Percentiles rank a stretch among this genome's conserved stretches.
Evolutionary conservation across 2,113 vertebrate genomes (phyloP).

Genomic region (Odocoileus virginianus): DNA sequence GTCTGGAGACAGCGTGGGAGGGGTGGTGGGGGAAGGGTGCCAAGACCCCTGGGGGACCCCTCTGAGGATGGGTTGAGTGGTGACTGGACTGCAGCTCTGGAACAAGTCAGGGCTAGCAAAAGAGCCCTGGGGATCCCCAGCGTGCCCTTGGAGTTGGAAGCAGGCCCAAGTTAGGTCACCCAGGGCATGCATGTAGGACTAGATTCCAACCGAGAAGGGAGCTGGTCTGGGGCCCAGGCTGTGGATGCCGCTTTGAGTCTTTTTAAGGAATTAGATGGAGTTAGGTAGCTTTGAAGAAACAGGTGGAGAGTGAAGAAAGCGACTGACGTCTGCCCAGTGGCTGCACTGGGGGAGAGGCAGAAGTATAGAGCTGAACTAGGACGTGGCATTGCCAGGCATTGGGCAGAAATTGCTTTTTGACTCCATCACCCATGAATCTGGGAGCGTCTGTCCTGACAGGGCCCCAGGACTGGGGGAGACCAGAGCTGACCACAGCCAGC

Average conservation of each 20-base stretch:
- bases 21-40: neutral
- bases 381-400: rapidly evolving
- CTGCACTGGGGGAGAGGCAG: neutral
- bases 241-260: neutral
- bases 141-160: neutral
- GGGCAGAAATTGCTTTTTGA: rapidly evolving
- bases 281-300: neutral
- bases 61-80: neutral
- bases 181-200: rapidly evolving
- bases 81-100: neutral
- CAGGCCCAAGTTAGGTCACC: neutral
- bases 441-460: neutral
- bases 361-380: neutral
- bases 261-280: neutral
- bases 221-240: neutral
- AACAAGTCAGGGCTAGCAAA: neutral
- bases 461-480: rapidly evolving
- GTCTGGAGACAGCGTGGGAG: neutral
- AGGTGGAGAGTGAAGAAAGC: neutral
- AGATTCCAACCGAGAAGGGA: neutral
- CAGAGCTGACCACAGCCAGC: rapidly evolving
- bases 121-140: neutral
- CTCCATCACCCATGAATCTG: neutral
- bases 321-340: neutral
- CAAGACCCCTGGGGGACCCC: neutral